Base-by-base conservation (phyloP, 2,113 vertebrate species). In the Cyprinodon brontotheroides region DNA sequence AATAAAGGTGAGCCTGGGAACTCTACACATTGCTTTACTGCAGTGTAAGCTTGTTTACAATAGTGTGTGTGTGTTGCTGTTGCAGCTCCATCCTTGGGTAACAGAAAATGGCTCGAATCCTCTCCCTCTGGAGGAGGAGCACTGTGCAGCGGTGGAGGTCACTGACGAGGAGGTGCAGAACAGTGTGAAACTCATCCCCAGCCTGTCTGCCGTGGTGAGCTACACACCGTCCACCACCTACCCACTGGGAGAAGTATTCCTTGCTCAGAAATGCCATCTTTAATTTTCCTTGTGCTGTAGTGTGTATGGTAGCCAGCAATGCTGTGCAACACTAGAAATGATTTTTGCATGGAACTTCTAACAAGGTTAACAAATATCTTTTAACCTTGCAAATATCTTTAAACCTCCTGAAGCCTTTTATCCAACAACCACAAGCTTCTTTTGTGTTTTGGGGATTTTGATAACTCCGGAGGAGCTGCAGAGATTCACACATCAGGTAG, bases 151-250 rank as follows among this genome's bases (percentile, higher is more conserved):
- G 63, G 94, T 99, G 86, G 97, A 98, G 89, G 96, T 99, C 77
- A 99, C 97, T 0, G 96, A 97, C 75, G 97, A 99, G 87, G 98
- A 99, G 89, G 96, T 99, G 81, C 93, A 97, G 92, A 98, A 99
- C 92, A 98, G 97, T 0, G 86, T 99, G 81, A 98, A 93, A 86
- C 95, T 95, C 2, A 95, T 99, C 82, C 94, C 97, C 5, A 97
- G 96, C 88, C 94, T 99, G 78, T 97, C 98, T 61, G 88, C 97
- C 0, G 95, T 99, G 96, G 97, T 99, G 93, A 29, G 97, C 72
- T 0, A 11, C 41, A 64, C 5, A 3, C 17, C 11, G 11, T 0
- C 57, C 41, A 6, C 22, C 4, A 45, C 29, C 59, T 4, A 15
- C 41, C 40, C 4, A 4, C 40, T 45, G 20, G 50, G 50, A 57